Conservation (phyloP, 2,888 invertebrate species). For the Hyppa rectilinea region DNA sequence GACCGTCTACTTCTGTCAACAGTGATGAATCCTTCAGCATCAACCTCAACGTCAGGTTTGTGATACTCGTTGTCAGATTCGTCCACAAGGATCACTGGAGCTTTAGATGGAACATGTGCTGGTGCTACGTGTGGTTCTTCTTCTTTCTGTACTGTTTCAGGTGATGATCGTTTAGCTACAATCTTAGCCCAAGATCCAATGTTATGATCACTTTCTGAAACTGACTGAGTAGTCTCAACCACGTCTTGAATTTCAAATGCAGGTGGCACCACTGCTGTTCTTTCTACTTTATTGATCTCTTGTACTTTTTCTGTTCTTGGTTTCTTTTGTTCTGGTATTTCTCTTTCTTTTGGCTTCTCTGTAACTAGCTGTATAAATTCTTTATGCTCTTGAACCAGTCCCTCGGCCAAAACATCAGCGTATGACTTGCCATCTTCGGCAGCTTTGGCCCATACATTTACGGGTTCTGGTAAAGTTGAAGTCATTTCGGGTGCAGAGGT, state of each 20-base stretch:
- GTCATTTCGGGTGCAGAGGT: constrained; percentile 32
- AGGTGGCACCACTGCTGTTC: background rate
- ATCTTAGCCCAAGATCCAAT: constrained; percentile 85
- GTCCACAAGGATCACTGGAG: constrained; percentile 84
- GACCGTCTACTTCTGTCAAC: constrained; percentile 87
- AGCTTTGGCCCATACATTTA: constrained; percentile 88
- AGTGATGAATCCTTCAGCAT: constrained; percentile 87
- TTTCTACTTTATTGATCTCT: constrained; percentile 22
- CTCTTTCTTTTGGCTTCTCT: constrained; percentile 56
- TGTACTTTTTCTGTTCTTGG: constrained; percentile 37
- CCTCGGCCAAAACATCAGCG: constrained; percentile 92
- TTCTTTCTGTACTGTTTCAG: constrained; percentile 75
- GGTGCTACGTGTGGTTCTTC: constrained; percentile 62
- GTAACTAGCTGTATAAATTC: constrained; percentile 54
- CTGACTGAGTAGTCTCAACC: constrained; percentile 36
- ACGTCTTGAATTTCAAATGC: constrained; percentile 33
- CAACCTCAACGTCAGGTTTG: constrained; percentile 76
- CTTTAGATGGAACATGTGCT: constrained; percentile 62
- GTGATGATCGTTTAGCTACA: constrained; percentile 80
- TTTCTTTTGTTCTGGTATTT: constrained; percentile 37
- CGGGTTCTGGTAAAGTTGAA: constrained; percentile 57
- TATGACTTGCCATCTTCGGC: constrained; percentile 92
- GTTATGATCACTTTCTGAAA: constrained; percentile 58
- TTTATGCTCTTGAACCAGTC: constrained; percentile 70
- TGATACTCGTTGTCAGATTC: constrained; percentile 74